phyloP scores from a whole-genome alignment of 2,888 invertebrate genomes.

The Eristalis intricaria region DNA sequence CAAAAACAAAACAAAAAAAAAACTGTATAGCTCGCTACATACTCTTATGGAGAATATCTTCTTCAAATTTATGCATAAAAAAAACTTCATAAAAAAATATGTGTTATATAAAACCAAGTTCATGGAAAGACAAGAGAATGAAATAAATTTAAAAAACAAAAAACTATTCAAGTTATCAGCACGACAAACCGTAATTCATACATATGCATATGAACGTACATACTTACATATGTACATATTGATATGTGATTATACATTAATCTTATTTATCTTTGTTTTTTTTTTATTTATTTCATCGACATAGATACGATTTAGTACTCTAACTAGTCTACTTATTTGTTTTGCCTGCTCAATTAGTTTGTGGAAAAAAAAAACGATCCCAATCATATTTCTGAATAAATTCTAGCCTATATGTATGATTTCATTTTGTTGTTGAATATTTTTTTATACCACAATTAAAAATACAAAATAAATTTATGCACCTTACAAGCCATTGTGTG shows the following conservation, averaged over 20 bases:
- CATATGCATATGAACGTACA: not conserved
- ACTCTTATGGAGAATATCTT: not conserved
- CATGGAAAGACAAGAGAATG: constrained; percentile 9
- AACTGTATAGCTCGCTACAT: not conserved
- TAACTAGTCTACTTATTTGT: not conserved
- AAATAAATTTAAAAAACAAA: not conserved
- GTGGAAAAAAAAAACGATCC: constrained; percentile 11
- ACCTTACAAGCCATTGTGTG: not conserved
- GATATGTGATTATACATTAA: not conserved
- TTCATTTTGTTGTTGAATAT: too few relatives aligned
- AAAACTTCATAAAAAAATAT: constrained; percentile 6
- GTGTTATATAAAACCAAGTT: not conserved
- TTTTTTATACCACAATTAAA: not conserved
- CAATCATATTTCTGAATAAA: not conserved
- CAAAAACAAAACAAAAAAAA: not conserved
- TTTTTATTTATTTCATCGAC: constrained; percentile 36
- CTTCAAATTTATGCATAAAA: not conserved
- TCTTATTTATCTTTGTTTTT: constrained; percentile 16
- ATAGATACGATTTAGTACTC: constrained; percentile 32
- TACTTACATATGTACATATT: not conserved
- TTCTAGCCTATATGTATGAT: too few relatives aligned
- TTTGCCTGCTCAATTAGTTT: constrained; percentile 25
- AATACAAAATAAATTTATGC: not conserved
- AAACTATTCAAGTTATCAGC: constrained; percentile 46
- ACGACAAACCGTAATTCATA: constrained; percentile 17